phyloP scores from a whole-genome alignment of 2,888 invertebrate species.

The Neoitamus cyanurus region DNA sequence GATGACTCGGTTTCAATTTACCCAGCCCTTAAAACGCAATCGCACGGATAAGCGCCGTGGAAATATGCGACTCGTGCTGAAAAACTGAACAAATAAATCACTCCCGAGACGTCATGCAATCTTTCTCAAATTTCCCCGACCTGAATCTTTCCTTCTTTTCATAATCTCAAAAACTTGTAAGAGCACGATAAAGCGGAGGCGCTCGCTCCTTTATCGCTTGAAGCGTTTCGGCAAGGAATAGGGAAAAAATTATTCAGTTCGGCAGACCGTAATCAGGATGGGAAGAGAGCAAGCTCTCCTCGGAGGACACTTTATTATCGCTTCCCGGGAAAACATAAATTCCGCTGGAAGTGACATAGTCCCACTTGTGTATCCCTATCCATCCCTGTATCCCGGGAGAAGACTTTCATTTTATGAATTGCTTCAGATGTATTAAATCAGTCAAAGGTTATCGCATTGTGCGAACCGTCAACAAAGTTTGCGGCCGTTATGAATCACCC shows the following conservation, averaged over 20 bases:
- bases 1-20: slow-evolving; percentile 4
- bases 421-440: slow-evolving; percentile 33
- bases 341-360: slow-evolving; percentile 7
- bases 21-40: background rate
- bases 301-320: slow-evolving; percentile 35
- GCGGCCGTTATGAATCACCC: background rate
- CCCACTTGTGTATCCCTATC: background rate
- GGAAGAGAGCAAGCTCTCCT: background rate
- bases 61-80: background rate
- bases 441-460: slow-evolving; percentile 40
- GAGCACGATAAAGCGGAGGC: slow-evolving; percentile 3
- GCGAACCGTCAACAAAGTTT: slow-evolving; percentile 29
- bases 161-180: slow-evolving; percentile 31
- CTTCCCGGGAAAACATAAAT: slow-evolving; percentile 32
- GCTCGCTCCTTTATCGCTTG: slow-evolving; percentile 18
- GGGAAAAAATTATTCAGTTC: slow-evolving; percentile 35
- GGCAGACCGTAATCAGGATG: slow-evolving; percentile 34
- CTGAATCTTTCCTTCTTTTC: slow-evolving; percentile 25
- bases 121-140: slow-evolving; percentile 29
- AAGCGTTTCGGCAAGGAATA: background rate
- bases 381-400: background rate
- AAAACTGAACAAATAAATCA: slow-evolving; percentile 35
- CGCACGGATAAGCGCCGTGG: background rate
- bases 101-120: slow-evolving; percentile 20
- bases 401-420: slow-evolving; percentile 37